Conservation (phyloP, 2,113 vertebrate species). For the Erinaceus europaeus region DNA sequence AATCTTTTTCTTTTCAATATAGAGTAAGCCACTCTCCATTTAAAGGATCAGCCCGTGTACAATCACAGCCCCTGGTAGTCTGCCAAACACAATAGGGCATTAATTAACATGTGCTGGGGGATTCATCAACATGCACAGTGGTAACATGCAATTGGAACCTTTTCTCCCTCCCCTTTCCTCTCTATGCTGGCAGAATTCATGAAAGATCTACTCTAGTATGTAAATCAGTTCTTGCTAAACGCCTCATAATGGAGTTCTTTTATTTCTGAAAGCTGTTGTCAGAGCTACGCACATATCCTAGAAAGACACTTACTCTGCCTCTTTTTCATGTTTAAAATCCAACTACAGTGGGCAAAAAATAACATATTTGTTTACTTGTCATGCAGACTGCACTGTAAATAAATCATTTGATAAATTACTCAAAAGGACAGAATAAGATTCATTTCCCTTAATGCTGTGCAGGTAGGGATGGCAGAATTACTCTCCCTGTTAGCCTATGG, state of each 20-base stretch:
- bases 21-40: conserved; percentile 72
- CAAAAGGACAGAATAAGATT: conserved; percentile 69
- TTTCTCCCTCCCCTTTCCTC: conserved; percentile 37
- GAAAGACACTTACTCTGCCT: conserved; percentile 73
- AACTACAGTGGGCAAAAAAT: conserved; percentile 67
- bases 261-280: conserved; percentile 78
- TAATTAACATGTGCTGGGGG: conserved; percentile 83
- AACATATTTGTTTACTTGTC: conserved; percentile 77
- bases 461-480: conserved; percentile 59
- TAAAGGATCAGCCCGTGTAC: conserved; percentile 78
- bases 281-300: conserved; percentile 71
- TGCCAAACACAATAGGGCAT: conserved; percentile 82
- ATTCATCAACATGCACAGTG: conserved; percentile 79
- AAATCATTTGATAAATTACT: conserved; percentile 78
- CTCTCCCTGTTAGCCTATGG: conserved; percentile 54
- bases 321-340: conserved; percentile 76
- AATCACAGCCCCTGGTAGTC: conserved; percentile 74
- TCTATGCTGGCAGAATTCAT: conserved; percentile 76
- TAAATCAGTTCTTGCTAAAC: conserved; percentile 81
- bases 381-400: conserved; percentile 69
- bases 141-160: conserved; percentile 58
- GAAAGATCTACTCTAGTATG: conserved; percentile 78
- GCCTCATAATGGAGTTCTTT: conserved; percentile 73
- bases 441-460: conserved; percentile 69
- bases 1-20: conserved; percentile 74